These are phyloP conservation scores for Dolichopus griseipennis DNA, from an alignment of 2,888 invertebrate species.

Conservation along the genomic window DNA sequence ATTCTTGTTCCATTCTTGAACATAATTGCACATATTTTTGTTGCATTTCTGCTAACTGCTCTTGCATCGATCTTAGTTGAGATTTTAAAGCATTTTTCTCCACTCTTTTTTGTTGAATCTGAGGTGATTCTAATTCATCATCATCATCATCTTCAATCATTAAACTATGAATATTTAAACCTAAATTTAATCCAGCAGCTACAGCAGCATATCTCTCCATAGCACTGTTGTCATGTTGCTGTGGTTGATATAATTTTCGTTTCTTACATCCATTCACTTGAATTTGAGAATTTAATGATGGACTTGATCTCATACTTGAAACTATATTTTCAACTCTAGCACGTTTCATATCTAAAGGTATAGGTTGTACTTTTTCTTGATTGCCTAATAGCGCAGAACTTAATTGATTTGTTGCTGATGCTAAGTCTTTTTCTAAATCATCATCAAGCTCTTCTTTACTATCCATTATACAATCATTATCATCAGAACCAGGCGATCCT, in stretches of 20 bases:
- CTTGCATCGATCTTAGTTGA: conserved; percentile 78
- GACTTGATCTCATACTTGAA: conserved; percentile 84
- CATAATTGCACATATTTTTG: conserved; percentile 82
- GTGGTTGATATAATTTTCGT: conserved; percentile 89
- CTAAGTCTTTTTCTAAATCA: conserved; percentile 52
- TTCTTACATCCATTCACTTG: conserved; percentile 82
- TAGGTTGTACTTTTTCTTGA: conserved; percentile 40
- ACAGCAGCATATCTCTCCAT: conserved; percentile 54
- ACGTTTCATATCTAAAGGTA: conserved; percentile 75
- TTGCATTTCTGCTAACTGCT: conserved; percentile 84
- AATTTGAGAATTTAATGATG: conserved; percentile 56
- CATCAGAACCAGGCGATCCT: conserved; percentile 48
- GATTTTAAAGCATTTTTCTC: conserved; percentile 80
- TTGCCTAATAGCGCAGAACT: conserved; percentile 15
- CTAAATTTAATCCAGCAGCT: conserved; percentile 49
- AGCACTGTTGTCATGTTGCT: conserved; percentile 70
- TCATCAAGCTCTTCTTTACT: conserved; percentile 60
- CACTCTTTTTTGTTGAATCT: conserved; percentile 73
- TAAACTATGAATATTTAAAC: conserved; percentile 48
- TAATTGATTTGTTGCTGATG: conserved; percentile 33
- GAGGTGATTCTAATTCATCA: conserved; percentile 65
- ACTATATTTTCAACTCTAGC: conserved; percentile 93
- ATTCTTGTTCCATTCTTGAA: conserved; percentile 73
- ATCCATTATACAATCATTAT: conserved; percentile 45
- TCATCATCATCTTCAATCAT: conserved; percentile 65